Percentiles rank a stretch among this genome's conserved stretches.
phyloP scores from a whole-genome alignment of 2,113 vertebrate species.

The Pterocles gutturalis region DNA sequence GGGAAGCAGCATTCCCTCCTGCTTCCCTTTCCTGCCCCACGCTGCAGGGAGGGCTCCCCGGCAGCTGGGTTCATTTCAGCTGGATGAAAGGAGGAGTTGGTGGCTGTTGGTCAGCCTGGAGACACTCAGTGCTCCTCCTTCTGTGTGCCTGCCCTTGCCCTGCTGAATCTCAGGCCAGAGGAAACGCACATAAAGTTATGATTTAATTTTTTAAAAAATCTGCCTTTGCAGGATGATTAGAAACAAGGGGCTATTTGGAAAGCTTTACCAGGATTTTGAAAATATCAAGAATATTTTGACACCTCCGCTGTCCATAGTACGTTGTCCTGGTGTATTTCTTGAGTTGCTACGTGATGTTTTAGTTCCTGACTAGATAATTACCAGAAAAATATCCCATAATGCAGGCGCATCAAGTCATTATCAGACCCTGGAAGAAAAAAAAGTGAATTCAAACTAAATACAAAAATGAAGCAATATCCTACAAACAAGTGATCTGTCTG shows the following conservation, averaged over 20 bases:
- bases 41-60: background rate
- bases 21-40: conserved; percentile 31
- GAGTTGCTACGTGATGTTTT: background rate
- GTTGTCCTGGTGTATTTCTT: background rate
- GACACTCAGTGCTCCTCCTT: background rate
- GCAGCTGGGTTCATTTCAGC: accelerated
- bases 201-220: background rate
- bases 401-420: background rate
- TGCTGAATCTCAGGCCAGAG: background rate
- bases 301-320: background rate
- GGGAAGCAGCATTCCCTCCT: conserved; percentile 55
- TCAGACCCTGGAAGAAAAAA: background rate
- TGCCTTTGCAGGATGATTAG: background rate
- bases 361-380: background rate
- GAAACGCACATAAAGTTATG: accelerated
- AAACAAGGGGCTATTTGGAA: background rate
- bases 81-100: background rate
- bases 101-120: background rate
- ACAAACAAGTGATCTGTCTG: background rate
- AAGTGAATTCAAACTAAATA: conserved; percentile 1
- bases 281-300: background rate
- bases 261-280: background rate
- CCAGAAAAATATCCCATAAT: background rate
- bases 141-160: background rate
- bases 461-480: background rate